Conservation (phyloP, 2,797 vertebrate species). For the Manis javanica region DNA sequence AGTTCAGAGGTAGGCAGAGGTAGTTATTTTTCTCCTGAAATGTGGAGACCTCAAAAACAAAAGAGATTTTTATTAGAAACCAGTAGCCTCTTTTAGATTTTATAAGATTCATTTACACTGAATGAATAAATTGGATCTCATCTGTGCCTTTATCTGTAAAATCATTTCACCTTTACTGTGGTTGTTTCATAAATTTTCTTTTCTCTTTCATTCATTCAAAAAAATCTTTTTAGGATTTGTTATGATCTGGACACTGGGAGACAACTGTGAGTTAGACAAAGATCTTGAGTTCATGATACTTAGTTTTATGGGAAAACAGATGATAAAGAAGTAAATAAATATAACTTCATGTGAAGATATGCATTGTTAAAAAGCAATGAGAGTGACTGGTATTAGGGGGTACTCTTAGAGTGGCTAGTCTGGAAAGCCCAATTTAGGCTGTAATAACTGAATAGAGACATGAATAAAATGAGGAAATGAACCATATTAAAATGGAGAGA, state of each 20-base stretch:
- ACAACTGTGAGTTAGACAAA: slow-evolving; percentile 9
- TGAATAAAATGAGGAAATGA: not conserved
- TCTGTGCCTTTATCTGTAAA: not conserved
- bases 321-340: not conserved
- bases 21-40: slow-evolving; percentile 13
- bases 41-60: not conserved
- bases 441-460: not conserved
- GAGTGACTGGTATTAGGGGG: not conserved
- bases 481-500: not conserved
- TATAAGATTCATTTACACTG: not conserved
- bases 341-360: not conserved
- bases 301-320: slow-evolving; percentile 6
- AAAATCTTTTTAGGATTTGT: not conserved
- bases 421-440: not conserved
- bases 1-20: slow-evolving; percentile 29
- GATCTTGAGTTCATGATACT: not conserved
- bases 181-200: not conserved
- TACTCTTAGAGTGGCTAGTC: not conserved
- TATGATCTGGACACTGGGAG: not conserved
- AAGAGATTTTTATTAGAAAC: not conserved
- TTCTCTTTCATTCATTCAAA: not conserved
- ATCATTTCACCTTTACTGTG: not conserved
- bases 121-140: not conserved
- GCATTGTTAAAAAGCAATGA: not conserved
- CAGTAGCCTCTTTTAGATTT: not conserved